phyloP scores from a whole-genome alignment of 30 jellyfish, hydroid and myxozoan species.

The Turritopsis rubra region DNA sequence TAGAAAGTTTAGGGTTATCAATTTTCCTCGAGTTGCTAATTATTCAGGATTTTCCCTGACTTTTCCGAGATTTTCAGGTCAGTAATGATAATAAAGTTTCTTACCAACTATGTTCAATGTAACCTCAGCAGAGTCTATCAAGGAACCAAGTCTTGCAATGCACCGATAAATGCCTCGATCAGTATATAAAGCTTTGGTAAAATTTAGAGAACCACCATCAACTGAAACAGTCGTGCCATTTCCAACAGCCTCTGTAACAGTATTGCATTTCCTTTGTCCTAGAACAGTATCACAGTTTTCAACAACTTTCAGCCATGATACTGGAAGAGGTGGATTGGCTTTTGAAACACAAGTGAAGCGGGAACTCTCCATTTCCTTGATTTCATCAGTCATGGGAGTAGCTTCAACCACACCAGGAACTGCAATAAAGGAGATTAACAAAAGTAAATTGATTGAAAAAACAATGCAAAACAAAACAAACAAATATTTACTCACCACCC shows the following conservation, averaged over 20 bases:
- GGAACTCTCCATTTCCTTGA: constrained; percentile 5
- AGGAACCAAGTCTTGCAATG: background rate
- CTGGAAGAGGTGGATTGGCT: constrained; percentile 23
- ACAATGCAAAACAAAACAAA: too few relatives aligned
- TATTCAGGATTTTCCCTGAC: too few relatives aligned
- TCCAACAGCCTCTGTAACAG: constrained; percentile 1
- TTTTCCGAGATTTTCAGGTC: too few relatives aligned
- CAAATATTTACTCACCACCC: too few relatives aligned
- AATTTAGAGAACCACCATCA: constrained; percentile 12
- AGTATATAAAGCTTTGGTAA: constrained; percentile 12
- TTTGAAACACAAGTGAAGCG: constrained; percentile 19
- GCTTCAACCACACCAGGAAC: constrained; percentile 47
- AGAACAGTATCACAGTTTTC: constrained; percentile 1
- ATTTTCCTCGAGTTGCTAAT: too few relatives aligned
- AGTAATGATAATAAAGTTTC: too few relatives aligned
- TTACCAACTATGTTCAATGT: constrained; percentile 8
- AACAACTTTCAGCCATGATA: constrained; percentile 14
- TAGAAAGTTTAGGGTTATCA: too few relatives aligned
- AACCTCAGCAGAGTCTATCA: constrained; percentile 10
- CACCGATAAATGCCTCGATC: constrained; percentile 30
- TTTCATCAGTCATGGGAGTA: constrained; percentile 26
- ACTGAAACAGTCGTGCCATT: background rate
- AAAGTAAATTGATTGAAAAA: too few relatives aligned
- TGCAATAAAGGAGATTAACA: background rate
- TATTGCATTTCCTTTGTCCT: background rate